These are phyloP conservation scores for Unio pictorum DNA, from an alignment of 2,888 invertebrate genomes.

Conservation along the genomic window DNA sequence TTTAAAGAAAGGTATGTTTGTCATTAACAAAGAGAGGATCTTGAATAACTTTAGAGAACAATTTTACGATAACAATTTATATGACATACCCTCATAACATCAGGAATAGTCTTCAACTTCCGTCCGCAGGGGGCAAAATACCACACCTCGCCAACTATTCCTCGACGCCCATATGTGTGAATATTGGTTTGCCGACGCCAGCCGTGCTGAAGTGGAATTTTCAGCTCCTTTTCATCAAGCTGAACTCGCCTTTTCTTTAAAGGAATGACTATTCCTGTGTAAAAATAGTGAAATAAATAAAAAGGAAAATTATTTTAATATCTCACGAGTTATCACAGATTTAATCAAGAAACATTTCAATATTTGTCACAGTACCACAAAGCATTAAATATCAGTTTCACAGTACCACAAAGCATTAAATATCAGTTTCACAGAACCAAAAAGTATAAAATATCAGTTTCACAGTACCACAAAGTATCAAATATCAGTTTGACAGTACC, in stretches of 20 bases:
- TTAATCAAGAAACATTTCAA: too few relatives aligned
- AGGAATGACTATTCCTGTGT: constrained; percentile 11
- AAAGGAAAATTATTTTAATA: neutral
- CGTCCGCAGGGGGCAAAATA: constrained; percentile 84
- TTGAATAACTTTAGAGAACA: too few relatives aligned
- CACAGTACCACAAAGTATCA: too few relatives aligned
- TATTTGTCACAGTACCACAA: too few relatives aligned
- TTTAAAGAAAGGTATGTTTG: too few relatives aligned
- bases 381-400: too few relatives aligned
- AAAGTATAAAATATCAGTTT: too few relatives aligned
- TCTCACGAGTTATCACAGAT: too few relatives aligned
- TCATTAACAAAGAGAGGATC: too few relatives aligned
- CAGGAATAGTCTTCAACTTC: constrained; percentile 77
- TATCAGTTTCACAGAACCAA: too few relatives aligned
- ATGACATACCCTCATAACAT: constrained; percentile 72
- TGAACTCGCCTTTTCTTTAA: constrained; percentile 46
- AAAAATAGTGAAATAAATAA: neutral
- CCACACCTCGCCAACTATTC: constrained; percentile 83
- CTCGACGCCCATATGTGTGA: constrained; percentile 83
- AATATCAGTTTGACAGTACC: too few relatives aligned
- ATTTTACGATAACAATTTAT: neutral
- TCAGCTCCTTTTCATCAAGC: constrained; percentile 77
- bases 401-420: too few relatives aligned
- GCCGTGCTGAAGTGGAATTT: constrained; percentile 80
- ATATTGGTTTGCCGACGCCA: constrained; percentile 96